Base-by-base conservation (phyloP, 2,797 vertebrate species). In the Sebastes cheni region DNA sequence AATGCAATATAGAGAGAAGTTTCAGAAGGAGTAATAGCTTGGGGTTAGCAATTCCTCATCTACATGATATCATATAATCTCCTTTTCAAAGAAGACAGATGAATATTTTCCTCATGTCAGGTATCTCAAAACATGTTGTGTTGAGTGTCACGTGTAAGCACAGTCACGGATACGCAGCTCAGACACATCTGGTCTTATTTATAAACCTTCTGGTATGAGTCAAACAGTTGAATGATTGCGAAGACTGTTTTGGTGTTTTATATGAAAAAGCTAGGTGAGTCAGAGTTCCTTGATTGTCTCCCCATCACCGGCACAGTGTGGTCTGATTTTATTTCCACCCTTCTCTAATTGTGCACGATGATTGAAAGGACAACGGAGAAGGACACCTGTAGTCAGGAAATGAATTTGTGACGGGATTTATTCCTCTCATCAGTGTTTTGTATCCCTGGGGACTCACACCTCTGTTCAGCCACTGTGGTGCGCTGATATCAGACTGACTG, bases 321-420 rank as follows among this genome's bases (percentile, higher is more conserved):
- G 42, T 46, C 42, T 46, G 42, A 46, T 46, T 46, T 46, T 3
- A 46, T 46, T 46, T 46, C 42, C 42, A 52, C 50, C 50, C 50
- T n/a, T n/a, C 50, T 52, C 20, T 52, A 50, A 50, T 62, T 68
- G 72, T 42, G 79, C 69, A 8, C 12, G 55, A 23, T 83, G 83
- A 86, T 65, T 81, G 86, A 85, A 77, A 20, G 84, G 87, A 83
- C 79, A 76, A 86, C 60, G 50, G 79, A 42, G 56, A 14, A 29
- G 68, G 67, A 59, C 83, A 84, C 87, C 87, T 88, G 79, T 52
- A 52, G 50, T 20, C 50, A 52, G 50, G 50, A 52, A 52, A 52
- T 52, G 0, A 52, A 52, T 52, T 8, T 52, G 50, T 52, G 50
- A 52, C 50, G 8, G 50, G 50, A 52, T 52, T 52, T 52, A 52